Conservation (phyloP, 1,140 invertebrate species). For the Glossosoma conforme region DNA sequence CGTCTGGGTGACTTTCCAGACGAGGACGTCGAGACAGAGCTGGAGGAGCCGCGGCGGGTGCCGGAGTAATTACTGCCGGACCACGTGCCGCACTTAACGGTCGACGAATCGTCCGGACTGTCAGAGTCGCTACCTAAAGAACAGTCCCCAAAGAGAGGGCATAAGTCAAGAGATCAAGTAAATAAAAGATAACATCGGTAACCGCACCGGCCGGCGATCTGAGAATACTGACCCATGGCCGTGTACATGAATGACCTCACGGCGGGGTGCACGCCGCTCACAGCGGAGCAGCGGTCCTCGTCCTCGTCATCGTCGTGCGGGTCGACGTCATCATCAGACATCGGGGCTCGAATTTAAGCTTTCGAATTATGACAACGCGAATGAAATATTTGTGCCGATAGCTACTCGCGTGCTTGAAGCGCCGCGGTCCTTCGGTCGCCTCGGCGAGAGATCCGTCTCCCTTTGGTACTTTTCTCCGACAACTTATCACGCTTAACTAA, state of each 20-base stretch:
- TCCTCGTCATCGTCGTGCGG: constrained; percentile 42
- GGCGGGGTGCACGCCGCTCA: constrained; percentile 41
- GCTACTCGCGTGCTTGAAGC: too few relatives aligned
- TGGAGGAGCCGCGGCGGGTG: constrained; percentile 28
- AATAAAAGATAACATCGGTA: constrained; percentile 25
- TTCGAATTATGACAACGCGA: too few relatives aligned
- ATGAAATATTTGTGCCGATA: too few relatives aligned
- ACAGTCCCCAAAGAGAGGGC: constrained; percentile 17
- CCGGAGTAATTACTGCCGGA: constrained; percentile 35
- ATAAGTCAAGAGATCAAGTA: constrained; percentile 25
- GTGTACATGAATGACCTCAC: constrained; percentile 50
- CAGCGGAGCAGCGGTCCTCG: constrained; percentile 35
- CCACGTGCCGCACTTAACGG: constrained; percentile 45
- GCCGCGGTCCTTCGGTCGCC: constrained; percentile 5
- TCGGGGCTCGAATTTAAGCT: too few relatives aligned
- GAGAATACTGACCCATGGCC: constrained; percentile 44
- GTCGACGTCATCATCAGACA: constrained; percentile 34
- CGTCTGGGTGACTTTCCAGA: constrained; percentile 40
- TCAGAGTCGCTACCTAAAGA: constrained; percentile 47
- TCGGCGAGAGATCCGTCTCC: not conserved
- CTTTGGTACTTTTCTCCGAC: not conserved
- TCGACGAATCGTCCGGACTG: constrained; percentile 39
- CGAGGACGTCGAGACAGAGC: constrained; percentile 37
- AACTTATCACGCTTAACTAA: constrained; percentile 20
- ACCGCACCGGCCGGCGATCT: constrained; percentile 35